Base-by-base conservation (phyloP, 2,113 vertebrate genomes). In the Xyrauchen texanus region DNA sequence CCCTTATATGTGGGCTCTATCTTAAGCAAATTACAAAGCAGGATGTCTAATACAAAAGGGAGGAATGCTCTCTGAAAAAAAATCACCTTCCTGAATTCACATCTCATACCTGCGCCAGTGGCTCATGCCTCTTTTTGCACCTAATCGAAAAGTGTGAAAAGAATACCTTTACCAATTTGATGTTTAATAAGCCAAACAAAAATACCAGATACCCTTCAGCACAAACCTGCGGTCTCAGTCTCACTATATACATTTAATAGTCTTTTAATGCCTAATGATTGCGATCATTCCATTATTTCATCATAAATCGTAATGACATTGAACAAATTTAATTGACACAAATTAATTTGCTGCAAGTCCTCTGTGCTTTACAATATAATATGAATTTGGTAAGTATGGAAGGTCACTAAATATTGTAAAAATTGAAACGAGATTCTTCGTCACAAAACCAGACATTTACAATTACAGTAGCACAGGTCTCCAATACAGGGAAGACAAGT, bases 71-170 rank as follows among this genome's bases (percentile, higher is more conserved):
- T 82, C 78, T 74, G 57, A 71, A 73, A 61, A 73, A 61, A 64
- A n/a, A 21, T n/a, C 47, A 75, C 81, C 67, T 75, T 76, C 76
- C 58, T 77, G 62, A 47, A 53, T 53, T 34, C 21, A 34, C 21
- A 34, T 34, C 21, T 1, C 21, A 34, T 34, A 3, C 21, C 21
- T 69, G 10, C 21, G 21, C 1, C 21, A 34, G 21, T 63, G 71
- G 58, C 58, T 49, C 71, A 74, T 74, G 72, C 57, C 72, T 63
- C 45, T 9, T 6, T 58, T 53, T 9, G 60, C 71, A 62, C 16
- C 13, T 58, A n/a, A n/a, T 21, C 64, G 71, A 61, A n/a, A 71
- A 62, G 72, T 61, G 55, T 47, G 61, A n/a, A n/a, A n/a, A n/a
- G n/a, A n/a, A n/a, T n/a, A n/a, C n/a, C n/a, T n/a, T n/a, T n/a